Evolutionary conservation across 2,797 vertebrate species (phyloP).

Genomic region (Botia kubotai): DNA sequence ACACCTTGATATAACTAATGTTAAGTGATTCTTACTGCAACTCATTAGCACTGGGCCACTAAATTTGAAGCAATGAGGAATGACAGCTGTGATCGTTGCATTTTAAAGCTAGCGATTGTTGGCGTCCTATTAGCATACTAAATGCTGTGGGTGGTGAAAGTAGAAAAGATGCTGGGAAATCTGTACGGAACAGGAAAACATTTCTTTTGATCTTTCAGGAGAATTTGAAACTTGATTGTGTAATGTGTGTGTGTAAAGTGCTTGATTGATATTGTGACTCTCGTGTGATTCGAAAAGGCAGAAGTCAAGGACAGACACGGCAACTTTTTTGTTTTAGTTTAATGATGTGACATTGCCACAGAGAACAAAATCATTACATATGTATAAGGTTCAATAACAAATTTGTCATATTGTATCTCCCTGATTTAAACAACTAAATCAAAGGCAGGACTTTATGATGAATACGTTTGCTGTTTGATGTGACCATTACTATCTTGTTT

Average conservation of each 20-base stretch:
- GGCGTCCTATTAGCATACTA: constrained; percentile 38
- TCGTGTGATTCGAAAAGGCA: constrained; percentile 33
- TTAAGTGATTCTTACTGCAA: constrained; percentile 21
- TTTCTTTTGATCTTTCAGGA: constrained; percentile 47
- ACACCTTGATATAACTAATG: background rate
- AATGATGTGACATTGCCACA: background rate
- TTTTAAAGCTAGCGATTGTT: constrained; percentile 26
- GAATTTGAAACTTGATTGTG: constrained; percentile 38
- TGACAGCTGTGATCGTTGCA: constrained; percentile 35
- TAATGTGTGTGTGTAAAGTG: constrained; percentile 39
- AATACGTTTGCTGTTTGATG: background rate
- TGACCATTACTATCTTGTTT: constrained; percentile 24
- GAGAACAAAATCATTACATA: background rate
- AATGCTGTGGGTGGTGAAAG: constrained; percentile 9
- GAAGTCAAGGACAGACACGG: background rate
- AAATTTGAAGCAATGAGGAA: constrained; percentile 34
- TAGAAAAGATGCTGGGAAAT: constrained; percentile 14
- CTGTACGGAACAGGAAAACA: constrained; percentile 24
- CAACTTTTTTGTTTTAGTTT: background rate
- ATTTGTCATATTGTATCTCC: background rate
- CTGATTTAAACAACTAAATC: background rate
- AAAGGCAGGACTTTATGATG: background rate
- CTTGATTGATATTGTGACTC: constrained; percentile 1
- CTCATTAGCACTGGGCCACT: constrained; percentile 11
- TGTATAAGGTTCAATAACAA: background rate